Base-by-base conservation (phyloP, 2,888 invertebrate species). In the Sussaba pulchella region DNA sequence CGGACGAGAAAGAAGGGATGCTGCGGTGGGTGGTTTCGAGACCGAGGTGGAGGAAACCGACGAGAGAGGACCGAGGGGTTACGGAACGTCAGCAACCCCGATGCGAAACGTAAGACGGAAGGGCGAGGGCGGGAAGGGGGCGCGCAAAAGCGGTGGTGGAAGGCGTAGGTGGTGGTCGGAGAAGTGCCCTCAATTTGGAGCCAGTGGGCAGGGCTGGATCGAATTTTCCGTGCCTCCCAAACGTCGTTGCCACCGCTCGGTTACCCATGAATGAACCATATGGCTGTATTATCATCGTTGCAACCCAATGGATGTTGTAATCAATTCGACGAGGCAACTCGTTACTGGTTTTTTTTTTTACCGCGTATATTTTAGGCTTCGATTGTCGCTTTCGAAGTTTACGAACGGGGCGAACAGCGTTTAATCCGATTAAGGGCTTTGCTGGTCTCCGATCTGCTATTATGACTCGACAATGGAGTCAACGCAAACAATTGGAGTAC, bases 231-330 rank as follows among this genome's bases (percentile, higher is more conserved):
- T 52, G 61, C 43, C 54, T 59, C 70, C 78, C 61, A 71, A 78
- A 69, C 57, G 57, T 17, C 59, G 66, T 66, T 52, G 73, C 69
- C 64, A 67, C 79, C n/a, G 70, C 64, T 70, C 71, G 47, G 31
- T n/a, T 52, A 76, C 64, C 67, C 59, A 80, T 84, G 84, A 83
- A 84, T 84, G 84, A 78, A 83, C 75, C 84, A 83, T 81, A 81
- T 81, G 77, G 69, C 43, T n/a, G 63, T 17, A 41, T 52, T 52
- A 63, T 63, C 52, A 31, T n/a, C n/a, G 26, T 5, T 63, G 50
- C 75, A 66, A 57, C 54, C 50, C 1, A 6, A n/a, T 24, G 6
- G 26, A 14, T n/a, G n/a, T n/a, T n/a, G n/a, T n/a, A n/a, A n/a
- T n/a, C n/a, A n/a, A 31, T 31, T 31, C 31, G 31, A 5, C 6